These are phyloP conservation scores for Rhagium mordax DNA, from an alignment of 2,888 invertebrate genomes.

Conservation along the genomic window DNA sequence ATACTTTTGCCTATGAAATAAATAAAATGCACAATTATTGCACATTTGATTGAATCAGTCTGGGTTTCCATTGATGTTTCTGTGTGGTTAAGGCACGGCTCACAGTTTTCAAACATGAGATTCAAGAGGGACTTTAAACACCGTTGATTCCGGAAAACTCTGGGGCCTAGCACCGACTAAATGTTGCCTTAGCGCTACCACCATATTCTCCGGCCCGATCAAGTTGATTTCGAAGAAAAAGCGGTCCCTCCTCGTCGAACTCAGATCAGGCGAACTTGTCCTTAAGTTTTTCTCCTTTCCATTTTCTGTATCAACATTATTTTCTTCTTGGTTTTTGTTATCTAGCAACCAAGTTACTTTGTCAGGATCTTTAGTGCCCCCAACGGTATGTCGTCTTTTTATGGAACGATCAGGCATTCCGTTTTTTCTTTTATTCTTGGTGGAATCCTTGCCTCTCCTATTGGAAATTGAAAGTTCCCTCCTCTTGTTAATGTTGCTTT, in stretches of 20 bases:
- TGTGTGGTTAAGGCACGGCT: constrained; percentile 30
- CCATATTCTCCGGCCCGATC: constrained; percentile 72
- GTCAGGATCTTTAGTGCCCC: constrained; percentile 91
- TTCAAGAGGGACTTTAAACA: constrained; percentile 74
- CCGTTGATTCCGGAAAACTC: constrained; percentile 72
- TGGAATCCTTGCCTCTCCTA: constrained; percentile 71
- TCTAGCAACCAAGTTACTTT: constrained; percentile 74
- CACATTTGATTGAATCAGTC: constrained; percentile 53
- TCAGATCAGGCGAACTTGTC: constrained; percentile 77
- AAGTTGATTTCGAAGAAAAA: constrained; percentile 73
- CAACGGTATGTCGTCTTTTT: constrained; percentile 92
- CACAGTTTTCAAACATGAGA: constrained; percentile 71
- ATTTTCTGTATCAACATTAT: constrained; percentile 63
- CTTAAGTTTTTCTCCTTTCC: constrained; percentile 73
- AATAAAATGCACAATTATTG: constrained; percentile 53
- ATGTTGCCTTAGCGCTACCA: constrained; percentile 69
- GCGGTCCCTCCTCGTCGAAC: constrained; percentile 68
- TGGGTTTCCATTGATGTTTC: constrained; percentile 34
- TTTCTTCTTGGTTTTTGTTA: constrained; percentile 72
- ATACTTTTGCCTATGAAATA: constrained; percentile 44
- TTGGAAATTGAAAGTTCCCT: constrained; percentile 72
- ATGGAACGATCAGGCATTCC: constrained; percentile 87
- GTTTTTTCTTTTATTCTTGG: constrained; percentile 82
- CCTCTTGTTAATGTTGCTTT: constrained; percentile 84
- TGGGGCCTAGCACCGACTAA: constrained; percentile 72